Conservation (phyloP, 2,113 vertebrate species). For the zebrafish (Danio rerio) region GRCz12tu NC_133176.1:39183501-39184000, state of each 20-base stretch:
- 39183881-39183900: slow-evolving; percentile 31
- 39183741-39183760: slow-evolving; percentile 18
- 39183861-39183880: background rate
- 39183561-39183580: slow-evolving; percentile 57
- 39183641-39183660: slow-evolving; percentile 73
- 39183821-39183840: slow-evolving; percentile 49
- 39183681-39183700: slow-evolving; percentile 72
- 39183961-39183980: slow-evolving; percentile 27
- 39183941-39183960: slow-evolving; percentile 19
- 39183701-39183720: slow-evolving; percentile 62
- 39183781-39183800: slow-evolving; percentile 25
- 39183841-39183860: slow-evolving; percentile 39
- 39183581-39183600: slow-evolving; percentile 57
- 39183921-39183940: slow-evolving; percentile 14
- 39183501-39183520: slow-evolving; percentile 42
- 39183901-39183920: background rate
- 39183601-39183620: slow-evolving; percentile 50
- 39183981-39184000: background rate
- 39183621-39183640: slow-evolving; percentile 57
- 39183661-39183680: slow-evolving; percentile 78
- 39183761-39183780: slow-evolving; percentile 28
- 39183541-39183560: slow-evolving; percentile 49
- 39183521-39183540: slow-evolving; percentile 43
- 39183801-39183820: slow-evolving; percentile 34
- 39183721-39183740: slow-evolving; percentile 66